phyloP scores from a whole-genome alignment of 2,113 vertebrate species.

The Boulengeromyrus knoepffleri region DNA sequence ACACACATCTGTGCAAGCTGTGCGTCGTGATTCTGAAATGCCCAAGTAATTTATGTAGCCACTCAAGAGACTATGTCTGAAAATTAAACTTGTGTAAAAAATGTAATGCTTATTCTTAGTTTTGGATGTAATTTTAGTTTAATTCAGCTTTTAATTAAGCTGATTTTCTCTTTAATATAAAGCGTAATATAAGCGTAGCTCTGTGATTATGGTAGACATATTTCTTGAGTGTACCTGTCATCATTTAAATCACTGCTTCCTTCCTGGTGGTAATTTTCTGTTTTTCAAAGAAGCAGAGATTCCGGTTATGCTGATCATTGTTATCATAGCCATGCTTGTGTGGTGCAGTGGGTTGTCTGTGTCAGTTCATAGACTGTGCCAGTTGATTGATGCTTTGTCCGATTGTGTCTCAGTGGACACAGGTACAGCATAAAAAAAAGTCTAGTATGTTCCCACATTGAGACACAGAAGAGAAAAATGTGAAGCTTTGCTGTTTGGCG shows the following conservation, averaged over 20 bases:
- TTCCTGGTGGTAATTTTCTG: background rate
- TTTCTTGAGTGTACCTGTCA: background rate
- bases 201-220: background rate
- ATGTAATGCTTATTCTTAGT: background rate
- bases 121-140: background rate
- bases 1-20: background rate
- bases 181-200: background rate
- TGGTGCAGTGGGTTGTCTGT: background rate
- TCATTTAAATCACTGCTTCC: background rate
- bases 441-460: background rate
- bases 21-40: background rate
- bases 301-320: background rate
- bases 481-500: background rate
- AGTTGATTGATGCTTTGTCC: background rate
- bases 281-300: background rate
- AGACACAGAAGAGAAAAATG: background rate
- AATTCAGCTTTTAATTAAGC: background rate
- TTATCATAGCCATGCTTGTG: background rate
- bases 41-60: background rate
- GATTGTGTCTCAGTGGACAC: background rate
- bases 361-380: background rate
- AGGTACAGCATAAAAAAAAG: conserved; percentile 2
- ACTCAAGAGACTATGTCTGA: background rate
- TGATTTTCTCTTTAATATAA: background rate
- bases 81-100: background rate